phyloP scores from a whole-genome alignment of 2,797 vertebrate genomes.

The Aplochiton taeniatus region DNA sequence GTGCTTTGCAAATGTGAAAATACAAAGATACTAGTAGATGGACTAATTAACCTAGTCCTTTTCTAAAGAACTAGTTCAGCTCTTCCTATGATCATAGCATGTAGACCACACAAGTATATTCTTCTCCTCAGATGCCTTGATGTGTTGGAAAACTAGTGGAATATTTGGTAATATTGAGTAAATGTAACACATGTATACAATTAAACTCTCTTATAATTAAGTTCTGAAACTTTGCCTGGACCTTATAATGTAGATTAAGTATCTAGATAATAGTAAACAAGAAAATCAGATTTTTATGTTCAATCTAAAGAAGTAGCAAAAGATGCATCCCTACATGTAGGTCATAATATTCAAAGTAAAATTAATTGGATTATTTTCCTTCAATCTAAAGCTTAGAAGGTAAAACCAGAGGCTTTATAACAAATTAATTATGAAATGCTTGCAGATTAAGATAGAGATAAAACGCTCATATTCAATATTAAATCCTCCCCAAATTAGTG shows the following conservation, averaged over 20 bases:
- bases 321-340: conserved; percentile 39
- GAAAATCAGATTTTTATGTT: background rate
- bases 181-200: background rate
- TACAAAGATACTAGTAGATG: conserved; percentile 13
- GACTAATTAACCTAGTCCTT: conserved; percentile 32
- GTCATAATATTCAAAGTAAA: conserved; percentile 49
- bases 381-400: conserved; percentile 49
- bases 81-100: conserved; percentile 4
- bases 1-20: no score
- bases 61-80: conserved; percentile 8
- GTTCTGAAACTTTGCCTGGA: conserved; percentile 9
- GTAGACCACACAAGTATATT: background rate
- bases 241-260: conserved; percentile 2
- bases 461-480: conserved; percentile 64
- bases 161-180: background rate
- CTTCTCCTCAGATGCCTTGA: no score
- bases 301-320: conserved; percentile 23
- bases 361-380: conserved; percentile 42
- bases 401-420: conserved; percentile 53
- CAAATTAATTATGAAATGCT: conserved; percentile 65
- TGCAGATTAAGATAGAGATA: conserved; percentile 59
- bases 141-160: background rate
- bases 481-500: conserved; percentile 71
- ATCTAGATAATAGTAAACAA: no score
- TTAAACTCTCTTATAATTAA: background rate